Conservation (phyloP, 2,113 vertebrate genomes). For the Daubentonia madagascariensis region DNA sequence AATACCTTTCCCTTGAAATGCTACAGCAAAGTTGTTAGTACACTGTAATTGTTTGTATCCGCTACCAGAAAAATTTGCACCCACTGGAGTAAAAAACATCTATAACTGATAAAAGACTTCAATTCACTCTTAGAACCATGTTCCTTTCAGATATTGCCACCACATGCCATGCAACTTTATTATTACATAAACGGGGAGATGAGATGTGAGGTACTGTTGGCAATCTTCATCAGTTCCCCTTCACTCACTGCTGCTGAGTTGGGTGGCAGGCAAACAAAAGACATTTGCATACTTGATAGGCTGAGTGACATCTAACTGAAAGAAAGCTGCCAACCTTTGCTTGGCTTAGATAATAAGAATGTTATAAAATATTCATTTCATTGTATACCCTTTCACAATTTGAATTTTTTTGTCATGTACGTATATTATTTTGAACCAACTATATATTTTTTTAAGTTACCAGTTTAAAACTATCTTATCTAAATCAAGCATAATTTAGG, state of each 20-base stretch:
- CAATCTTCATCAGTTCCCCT: neutral
- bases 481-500: constrained; percentile 23
- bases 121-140: constrained; percentile 20
- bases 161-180: constrained; percentile 18
- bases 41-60: neutral
- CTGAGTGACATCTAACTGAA: constrained; percentile 24
- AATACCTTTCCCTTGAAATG: neutral
- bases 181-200: neutral
- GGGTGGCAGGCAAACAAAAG: constrained; percentile 38
- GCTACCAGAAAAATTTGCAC: constrained; percentile 1
- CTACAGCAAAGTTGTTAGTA: neutral
- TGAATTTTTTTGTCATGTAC: neutral
- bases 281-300: constrained; percentile 45
- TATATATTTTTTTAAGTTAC: constrained; percentile 24
- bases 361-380: constrained; percentile 36
- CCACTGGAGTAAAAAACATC: neutral
- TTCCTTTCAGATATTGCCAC: constrained; percentile 21
- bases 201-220: neutral
- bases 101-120: neutral
- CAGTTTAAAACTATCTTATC: constrained; percentile 40
- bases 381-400: constrained; percentile 23
- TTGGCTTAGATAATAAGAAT: constrained; percentile 40
- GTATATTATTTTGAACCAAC: constrained; percentile 15
- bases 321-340: constrained; percentile 55
- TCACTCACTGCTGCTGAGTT: neutral